Conservation (phyloP, 2,888 invertebrate species). For the Drosophila quinaria region DNA sequence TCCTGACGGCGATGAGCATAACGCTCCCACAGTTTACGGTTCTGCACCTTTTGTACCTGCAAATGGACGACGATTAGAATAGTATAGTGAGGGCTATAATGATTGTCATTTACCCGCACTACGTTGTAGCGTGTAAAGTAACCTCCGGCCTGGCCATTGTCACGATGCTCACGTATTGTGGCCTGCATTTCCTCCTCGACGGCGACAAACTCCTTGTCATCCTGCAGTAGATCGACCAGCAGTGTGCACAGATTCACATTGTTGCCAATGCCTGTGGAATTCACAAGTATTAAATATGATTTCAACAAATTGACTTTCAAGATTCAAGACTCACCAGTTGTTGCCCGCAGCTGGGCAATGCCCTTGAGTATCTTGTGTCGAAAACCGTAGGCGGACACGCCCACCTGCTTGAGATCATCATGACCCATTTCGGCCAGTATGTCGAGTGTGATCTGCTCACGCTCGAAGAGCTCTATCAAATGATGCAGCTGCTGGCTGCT, state of each 20-base stretch:
- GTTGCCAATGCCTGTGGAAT: conserved; percentile 81
- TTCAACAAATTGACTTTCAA: too few species aligned
- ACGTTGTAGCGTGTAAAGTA: conserved; percentile 95
- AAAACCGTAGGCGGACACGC: conserved; percentile 98
- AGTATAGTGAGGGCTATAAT: background rate
- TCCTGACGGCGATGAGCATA: conserved; percentile 96
- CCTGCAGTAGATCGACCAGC: conserved; percentile 92
- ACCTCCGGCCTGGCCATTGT: conserved; percentile 96
- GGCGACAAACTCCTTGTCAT: conserved; percentile 94
- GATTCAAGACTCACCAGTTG: conserved; percentile 77
- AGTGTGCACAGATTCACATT: conserved; percentile 92
- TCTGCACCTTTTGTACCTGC: conserved; percentile 98
- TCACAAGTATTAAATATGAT: background rate
- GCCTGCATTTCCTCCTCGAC: conserved; percentile 99
- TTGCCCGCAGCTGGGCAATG: conserved; percentile 89
- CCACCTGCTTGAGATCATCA: conserved; percentile 97
- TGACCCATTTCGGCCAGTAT: conserved; percentile 99
- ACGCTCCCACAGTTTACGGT: conserved; percentile 97
- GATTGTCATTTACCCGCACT: conserved; percentile 89
- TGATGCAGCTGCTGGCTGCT: conserved; percentile 94
- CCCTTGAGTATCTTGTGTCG: conserved; percentile 96
- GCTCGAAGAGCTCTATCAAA: conserved; percentile 93
- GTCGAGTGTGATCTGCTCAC: conserved; percentile 97
- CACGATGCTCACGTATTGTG: conserved; percentile 96
- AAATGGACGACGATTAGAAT: conserved; percentile 29